Conservation (phyloP, 2,113 vertebrate genomes). For the Hyaena hyaena region DNA sequence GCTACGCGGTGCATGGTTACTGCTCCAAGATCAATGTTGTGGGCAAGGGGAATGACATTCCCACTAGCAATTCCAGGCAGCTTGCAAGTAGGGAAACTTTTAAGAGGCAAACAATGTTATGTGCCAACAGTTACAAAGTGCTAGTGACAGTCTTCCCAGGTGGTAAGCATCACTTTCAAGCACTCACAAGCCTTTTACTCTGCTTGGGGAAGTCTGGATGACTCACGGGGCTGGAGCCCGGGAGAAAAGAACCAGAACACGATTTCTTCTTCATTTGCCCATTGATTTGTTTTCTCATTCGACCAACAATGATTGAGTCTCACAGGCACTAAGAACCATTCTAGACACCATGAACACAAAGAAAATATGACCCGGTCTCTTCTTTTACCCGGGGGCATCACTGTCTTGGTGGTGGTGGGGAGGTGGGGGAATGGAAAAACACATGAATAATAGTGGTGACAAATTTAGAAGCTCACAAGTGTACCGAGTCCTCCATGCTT, state of each 20-base stretch:
- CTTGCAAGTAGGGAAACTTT: not conserved
- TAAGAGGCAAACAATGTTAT: not conserved
- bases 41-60: not conserved
- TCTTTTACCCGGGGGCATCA: not conserved
- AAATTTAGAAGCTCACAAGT: not conserved
- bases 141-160: not conserved
- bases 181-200: not conserved
- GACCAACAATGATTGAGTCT: not conserved
- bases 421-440: not conserved
- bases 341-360: not conserved
- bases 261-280: not conserved
- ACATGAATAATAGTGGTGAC: not conserved
- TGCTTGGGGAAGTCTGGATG: not conserved
- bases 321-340: not conserved
- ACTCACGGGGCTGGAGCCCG: not conserved
- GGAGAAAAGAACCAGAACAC: not conserved
- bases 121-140: not conserved
- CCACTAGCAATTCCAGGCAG: constrained; percentile 24
- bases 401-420: not conserved
- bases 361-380: not conserved
- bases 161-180: not conserved
- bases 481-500: not conserved
- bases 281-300: not conserved
- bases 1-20: not conserved
- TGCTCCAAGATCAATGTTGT: not conserved